These are phyloP conservation scores for Zaprionus capensis DNA, from an alignment of 1,140 invertebrate species.

Conservation along the genomic window DNA sequence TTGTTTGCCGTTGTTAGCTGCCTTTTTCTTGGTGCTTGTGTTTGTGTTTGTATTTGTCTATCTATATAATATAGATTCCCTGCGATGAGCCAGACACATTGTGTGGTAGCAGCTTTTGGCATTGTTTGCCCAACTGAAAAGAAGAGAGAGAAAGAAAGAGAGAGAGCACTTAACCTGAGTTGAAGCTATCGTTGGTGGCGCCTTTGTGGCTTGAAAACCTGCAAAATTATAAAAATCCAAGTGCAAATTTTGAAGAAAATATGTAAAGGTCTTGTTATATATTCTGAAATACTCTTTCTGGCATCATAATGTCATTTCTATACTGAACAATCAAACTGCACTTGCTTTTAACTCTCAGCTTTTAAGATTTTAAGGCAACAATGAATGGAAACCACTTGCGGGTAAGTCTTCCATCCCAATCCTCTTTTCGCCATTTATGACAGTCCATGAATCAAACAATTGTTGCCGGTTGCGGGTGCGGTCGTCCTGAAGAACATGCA, in stretches of 20 bases:
- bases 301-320: neutral
- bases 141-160: neutral
- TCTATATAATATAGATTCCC: constrained; percentile 29
- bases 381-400: neutral
- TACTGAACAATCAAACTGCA: neutral
- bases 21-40: neutral
- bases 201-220: neutral
- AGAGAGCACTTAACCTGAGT: neutral
- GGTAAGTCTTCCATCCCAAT: neutral
- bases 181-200: neutral
- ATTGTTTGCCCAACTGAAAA: constrained; percentile 8
- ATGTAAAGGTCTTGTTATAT: neutral
- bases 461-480: neutral
- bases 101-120: constrained; percentile 22
- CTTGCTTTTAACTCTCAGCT: neutral
- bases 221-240: neutral
- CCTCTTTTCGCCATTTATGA: neutral
- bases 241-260: neutral
- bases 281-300: no score
- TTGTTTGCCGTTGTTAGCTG: neutral
- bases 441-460: constrained; percentile 10
- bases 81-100: constrained; percentile 29
- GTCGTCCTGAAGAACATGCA: constrained; percentile 8
- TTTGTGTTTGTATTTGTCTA: constrained; percentile 29
- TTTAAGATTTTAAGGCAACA: neutral